Conservation (phyloP, 2,888 invertebrate species). For the Andrena bicolor region DNA sequence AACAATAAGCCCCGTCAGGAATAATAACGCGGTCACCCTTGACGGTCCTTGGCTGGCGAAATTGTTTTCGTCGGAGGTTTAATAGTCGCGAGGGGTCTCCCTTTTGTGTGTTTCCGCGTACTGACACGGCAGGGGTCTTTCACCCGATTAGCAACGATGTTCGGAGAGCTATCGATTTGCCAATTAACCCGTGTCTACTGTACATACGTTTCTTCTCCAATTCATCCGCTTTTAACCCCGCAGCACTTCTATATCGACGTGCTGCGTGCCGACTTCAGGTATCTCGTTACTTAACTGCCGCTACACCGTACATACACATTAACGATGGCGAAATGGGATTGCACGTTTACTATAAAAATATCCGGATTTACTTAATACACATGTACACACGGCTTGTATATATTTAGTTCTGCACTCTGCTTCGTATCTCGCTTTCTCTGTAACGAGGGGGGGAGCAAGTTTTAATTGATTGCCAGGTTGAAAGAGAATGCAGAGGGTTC, state of each 20-base stretch:
- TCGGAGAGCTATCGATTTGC: conserved; percentile 51
- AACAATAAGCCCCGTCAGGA: conserved; percentile 34
- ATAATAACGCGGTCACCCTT: conserved; percentile 44
- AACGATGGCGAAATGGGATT: too few relatives aligned
- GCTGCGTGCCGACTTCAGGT: neutral
- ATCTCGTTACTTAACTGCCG: neutral
- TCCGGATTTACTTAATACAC: too few relatives aligned
- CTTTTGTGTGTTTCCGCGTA: conserved; percentile 8
- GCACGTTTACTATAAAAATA: too few relatives aligned
- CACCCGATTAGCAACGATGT: conserved; percentile 44
- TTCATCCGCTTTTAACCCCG: conserved; percentile 41
- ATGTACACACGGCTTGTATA: neutral
- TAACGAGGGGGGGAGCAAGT: neutral
- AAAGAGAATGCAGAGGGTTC: neutral
- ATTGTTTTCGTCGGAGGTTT: conserved; percentile 30
- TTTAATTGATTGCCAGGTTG: conserved; percentile 19
- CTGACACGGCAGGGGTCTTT: conserved; percentile 25
- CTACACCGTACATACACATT: too few relatives aligned
- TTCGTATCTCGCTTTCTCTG: neutral
- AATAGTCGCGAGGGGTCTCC: neutral
- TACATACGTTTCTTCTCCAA: conserved; percentile 32
- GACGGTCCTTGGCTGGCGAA: neutral
- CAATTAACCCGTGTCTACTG: conserved; percentile 39
- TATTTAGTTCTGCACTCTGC: conserved; percentile 2
- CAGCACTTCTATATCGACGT: neutral